A percentile compares a stretch with the other conserved stretches of the same genome.
These are phyloP conservation scores for Heliothis virescens DNA, from an alignment of 1,140 invertebrate species.

Conservation along the genomic window DNA sequence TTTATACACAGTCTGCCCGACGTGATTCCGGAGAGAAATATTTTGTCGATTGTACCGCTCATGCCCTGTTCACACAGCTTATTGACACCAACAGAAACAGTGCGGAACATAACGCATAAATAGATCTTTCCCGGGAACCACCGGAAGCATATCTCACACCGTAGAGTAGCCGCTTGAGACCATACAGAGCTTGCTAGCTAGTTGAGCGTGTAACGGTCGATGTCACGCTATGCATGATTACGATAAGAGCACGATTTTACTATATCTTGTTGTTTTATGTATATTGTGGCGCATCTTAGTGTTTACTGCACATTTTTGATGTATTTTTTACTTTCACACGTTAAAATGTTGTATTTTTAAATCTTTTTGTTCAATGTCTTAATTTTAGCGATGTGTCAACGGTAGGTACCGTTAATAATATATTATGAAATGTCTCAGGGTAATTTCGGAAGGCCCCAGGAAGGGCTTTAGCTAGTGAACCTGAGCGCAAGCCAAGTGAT, in stretches of 20 bases:
- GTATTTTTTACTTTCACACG: conserved; percentile 52
- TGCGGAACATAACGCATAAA: conserved; percentile 85
- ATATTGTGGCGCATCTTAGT: conserved; percentile 72
- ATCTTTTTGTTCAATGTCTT: conserved; percentile 50
- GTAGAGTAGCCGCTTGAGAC: conserved; percentile 82
- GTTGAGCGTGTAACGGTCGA: conserved; percentile 77
- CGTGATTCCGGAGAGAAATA: conserved; percentile 86
- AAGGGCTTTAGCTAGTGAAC: conserved; percentile 73
- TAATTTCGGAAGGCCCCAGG: conserved; percentile 71
- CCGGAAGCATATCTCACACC: conserved; percentile 78
- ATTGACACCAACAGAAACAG: conserved; percentile 74
- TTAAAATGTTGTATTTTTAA: conserved; percentile 56
- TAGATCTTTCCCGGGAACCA: conserved; percentile 85
- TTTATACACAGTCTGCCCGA: conserved; percentile 84
- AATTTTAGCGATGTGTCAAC: conserved; percentile 20
- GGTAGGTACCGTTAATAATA: conserved; percentile 34
- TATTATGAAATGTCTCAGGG: conserved; percentile 29
- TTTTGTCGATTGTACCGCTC: conserved; percentile 85
- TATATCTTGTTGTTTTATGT: conserved; percentile 69
- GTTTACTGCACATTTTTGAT: conserved; percentile 75
- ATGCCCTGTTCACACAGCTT: conserved; percentile 78
- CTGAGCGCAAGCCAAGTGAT: conserved; percentile 75
- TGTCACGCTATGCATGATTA: conserved; percentile 85
- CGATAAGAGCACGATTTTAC: conserved; percentile 81
- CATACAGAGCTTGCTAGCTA: conserved; percentile 75